Conservation (phyloP, 2,888 invertebrate species). For the Anthophora plumipes region DNA sequence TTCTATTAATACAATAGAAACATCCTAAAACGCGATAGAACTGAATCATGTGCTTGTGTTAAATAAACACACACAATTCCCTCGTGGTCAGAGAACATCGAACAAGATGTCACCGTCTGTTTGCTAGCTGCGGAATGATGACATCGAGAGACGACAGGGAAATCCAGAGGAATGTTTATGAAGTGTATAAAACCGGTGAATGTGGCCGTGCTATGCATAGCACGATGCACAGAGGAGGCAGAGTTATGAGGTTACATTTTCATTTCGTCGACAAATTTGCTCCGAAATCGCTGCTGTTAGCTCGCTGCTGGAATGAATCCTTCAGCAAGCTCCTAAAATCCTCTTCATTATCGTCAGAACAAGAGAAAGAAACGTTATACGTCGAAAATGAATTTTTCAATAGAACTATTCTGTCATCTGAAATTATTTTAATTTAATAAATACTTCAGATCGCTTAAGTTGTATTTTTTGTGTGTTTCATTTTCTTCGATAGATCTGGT, state of each 20-base stretch:
- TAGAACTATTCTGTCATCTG: background rate
- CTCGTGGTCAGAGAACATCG: constrained; percentile 7
- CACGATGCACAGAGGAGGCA: constrained; percentile 22
- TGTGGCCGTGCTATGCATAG: constrained; percentile 40
- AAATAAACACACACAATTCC: background rate
- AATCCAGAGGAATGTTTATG: constrained; percentile 62
- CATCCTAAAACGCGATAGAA: background rate
- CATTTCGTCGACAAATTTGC: constrained; percentile 60
- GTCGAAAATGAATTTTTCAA: constrained; percentile 1
- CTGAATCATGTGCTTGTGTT: background rate
- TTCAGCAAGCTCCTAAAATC: constrained; percentile 21
- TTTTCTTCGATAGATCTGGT: too few relatives aligned
- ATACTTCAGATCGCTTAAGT: too few relatives aligned
- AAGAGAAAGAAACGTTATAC: background rate
- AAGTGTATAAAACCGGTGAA: constrained; percentile 58
- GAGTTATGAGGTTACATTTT: constrained; percentile 62
- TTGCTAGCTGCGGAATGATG: constrained; percentile 16
- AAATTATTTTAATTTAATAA: background rate
- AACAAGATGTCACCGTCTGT: constrained; percentile 45
- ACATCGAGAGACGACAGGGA: constrained; percentile 37
- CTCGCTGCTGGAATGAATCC: constrained; percentile 34
- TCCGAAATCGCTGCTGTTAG: constrained; percentile 46
- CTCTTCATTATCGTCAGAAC: constrained; percentile 21
- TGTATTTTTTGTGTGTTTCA: too few relatives aligned
- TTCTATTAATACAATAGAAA: background rate